Percentiles rank a stretch among this genome's conserved stretches.
Conservation (phyloP, 2,888 invertebrate species). For the Lasius fuliginosus region DNA sequence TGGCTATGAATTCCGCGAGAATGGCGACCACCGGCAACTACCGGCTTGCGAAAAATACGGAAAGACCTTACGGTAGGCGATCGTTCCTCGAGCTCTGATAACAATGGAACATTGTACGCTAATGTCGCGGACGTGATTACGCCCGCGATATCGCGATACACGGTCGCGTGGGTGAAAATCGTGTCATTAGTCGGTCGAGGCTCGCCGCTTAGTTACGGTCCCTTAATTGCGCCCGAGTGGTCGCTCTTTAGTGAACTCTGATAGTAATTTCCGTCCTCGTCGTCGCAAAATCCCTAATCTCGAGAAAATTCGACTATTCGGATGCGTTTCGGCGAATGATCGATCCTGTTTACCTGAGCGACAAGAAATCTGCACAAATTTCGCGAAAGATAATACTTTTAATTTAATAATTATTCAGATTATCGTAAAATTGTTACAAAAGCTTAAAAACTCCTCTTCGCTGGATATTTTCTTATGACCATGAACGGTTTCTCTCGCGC, state of each 20-base stretch:
- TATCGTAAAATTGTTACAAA: background rate
- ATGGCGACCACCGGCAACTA: constrained; percentile 36
- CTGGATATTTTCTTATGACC: background rate
- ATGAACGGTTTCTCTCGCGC: constrained; percentile 33
- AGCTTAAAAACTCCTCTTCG: background rate
- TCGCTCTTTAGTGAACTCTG: constrained; percentile 36
- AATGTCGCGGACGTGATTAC: constrained; percentile 79
- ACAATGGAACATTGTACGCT: constrained; percentile 77
- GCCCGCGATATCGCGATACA: constrained; percentile 73
- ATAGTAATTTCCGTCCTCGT: background rate
- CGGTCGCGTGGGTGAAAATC: constrained; percentile 76
- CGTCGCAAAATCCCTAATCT: background rate
- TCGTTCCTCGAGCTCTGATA: constrained; percentile 58
- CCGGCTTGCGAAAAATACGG: constrained; percentile 57
- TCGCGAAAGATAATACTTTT: background rate
- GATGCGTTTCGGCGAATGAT: background rate
- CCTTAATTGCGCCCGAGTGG: constrained; percentile 73
- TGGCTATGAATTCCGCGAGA: constrained; percentile 33
- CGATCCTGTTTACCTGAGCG: background rate
- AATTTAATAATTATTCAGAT: background rate
- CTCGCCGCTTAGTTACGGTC: constrained; percentile 73
- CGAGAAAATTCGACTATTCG: background rate
- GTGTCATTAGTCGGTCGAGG: constrained; percentile 74
- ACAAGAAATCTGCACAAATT: background rate
- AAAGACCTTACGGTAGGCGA: constrained; percentile 62